phyloP scores from a whole-genome alignment of 2,113 vertebrate genomes.

The Cromileptes altivelis region DNA sequence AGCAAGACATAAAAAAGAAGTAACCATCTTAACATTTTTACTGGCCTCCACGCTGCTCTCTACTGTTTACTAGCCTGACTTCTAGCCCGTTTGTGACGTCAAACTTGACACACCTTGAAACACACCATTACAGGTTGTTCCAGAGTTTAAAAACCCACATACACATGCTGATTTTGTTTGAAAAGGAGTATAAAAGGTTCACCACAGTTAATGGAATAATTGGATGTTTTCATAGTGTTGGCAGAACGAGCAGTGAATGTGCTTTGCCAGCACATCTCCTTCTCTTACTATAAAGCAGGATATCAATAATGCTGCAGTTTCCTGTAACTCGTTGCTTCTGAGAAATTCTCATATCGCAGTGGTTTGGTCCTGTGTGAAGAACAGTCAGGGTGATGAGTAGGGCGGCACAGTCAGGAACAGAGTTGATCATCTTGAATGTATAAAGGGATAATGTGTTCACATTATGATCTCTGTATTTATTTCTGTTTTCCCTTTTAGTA shows the following conservation, averaged over 20 bases:
- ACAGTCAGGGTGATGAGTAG: not conserved
- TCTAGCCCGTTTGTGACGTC: too few relatives aligned
- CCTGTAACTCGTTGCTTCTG: not conserved
- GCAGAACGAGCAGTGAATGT: not conserved
- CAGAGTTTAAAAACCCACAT: too few relatives aligned
- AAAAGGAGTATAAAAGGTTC: not conserved
- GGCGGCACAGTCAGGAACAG: not conserved
- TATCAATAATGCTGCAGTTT: slow-evolving; percentile 26
- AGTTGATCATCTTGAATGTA: not conserved
- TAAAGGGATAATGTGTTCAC: not conserved
- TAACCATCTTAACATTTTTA: too few relatives aligned
- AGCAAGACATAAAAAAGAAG: too few relatives aligned
- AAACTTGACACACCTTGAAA: too few relatives aligned
- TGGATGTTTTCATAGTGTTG: not conserved
- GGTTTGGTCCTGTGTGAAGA: not conserved
- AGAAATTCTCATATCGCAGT: not conserved
- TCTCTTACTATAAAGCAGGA: slow-evolving; percentile 24
- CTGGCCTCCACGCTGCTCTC: too few relatives aligned
- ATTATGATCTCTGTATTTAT: too few relatives aligned
- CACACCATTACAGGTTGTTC: too few relatives aligned
- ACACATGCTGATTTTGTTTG: too few relatives aligned
- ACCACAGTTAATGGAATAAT: not conserved
- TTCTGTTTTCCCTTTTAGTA: too few relatives aligned
- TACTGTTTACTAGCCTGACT: too few relatives aligned
- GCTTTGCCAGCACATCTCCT: slow-evolving; percentile 12